Evolutionary conservation across 23 tunicate species (phyloP), one percentile per base, ranked within the genome.

Genomic region (Phallusia fumigata): DNA sequence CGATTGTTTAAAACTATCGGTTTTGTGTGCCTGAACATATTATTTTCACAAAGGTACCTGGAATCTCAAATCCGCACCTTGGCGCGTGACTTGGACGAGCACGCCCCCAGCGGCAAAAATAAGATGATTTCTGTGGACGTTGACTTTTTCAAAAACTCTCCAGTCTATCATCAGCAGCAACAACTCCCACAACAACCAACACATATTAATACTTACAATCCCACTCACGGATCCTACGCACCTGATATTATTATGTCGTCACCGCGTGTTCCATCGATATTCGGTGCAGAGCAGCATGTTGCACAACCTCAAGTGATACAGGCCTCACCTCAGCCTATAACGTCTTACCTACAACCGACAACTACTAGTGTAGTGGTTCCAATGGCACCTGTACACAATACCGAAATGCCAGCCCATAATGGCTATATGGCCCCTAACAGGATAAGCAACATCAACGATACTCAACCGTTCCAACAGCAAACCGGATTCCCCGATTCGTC

Each of bases 41-140:
- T 31, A 10, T 5, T 10, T 31, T 18, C 35, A 31, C 65, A n/a
- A 45, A 76, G 93, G 52, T 88, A 88, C 44, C 73, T 92, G 74
- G 97, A 92, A 65, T 84, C 90, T 21, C 97, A 92, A 52, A 79
- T 92, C 51, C 80, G 82, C 58, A 83, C 80, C 6, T 34, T 87
- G 32, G 81, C 97, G 0, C 80, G 84, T 32, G 85, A 87, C 75
- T 45, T 84, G 30, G 83, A 84, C 44, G 85, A 77, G 35, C 50
- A 82, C 44, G 22, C 77, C 40, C 77, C 77, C 22, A 33, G 36
- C 40, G 30, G 31, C 22, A 32, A 74, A 32, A 74, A 74, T 21
- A 6, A 74, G 33, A 49, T 85, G 69, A 35, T 85, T 30, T 64
- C 90, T 50, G 74, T 86, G 30, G 80, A 77, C 35, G 80, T 28